Base-by-base conservation (phyloP, 2,888 invertebrate species). In the Cryptocephalus primarius region DNA sequence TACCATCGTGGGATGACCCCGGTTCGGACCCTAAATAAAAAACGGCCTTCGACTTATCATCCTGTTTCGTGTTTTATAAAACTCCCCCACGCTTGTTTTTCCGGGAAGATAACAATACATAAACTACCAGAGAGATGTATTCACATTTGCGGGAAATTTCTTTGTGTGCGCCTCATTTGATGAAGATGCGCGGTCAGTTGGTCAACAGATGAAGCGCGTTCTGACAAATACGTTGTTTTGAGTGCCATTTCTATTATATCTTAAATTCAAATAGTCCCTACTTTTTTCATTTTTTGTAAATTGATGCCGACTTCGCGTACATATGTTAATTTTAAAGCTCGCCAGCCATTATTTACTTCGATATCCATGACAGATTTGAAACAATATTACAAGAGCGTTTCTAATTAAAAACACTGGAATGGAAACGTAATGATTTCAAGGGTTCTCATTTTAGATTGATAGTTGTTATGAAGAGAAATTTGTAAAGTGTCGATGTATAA, bases 401-500 rank as follows among this genome's bases (percentile, higher is more conserved):
- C 22, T 44, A 45, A 44, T 44, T 44, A 48, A 45, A 44, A 34
- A 45, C 22, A 22, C 22, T 22, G 22, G 22, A 50, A 48, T 44
- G 46, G 39, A 47, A 50, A 48, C 46, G 42, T 45, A 47, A 47
- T 43, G 44, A 47, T 32, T 49, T 40, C 42, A 38, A 50, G 47
- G 48, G 45, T 39, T 42, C 44, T 43, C 44, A 31, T 46, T 47
- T 33, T 48, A 47, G 45, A 56, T 56, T 55, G 48, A 58, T 57
- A 56, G 48, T 47, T 52, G 49, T 55, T 56, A 51, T 53, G 55
- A 55, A 50, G 49, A 52, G 62, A 62, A 63, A 70, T 70, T 70
- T 69, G 67, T 70, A 64, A 68, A 67, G 62, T 68, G 68, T 69
- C 68, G 67, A 66, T 67, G 67, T 60, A 66, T 66, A 67, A 68